phyloP scores from a whole-genome alignment of 2,888 invertebrate species.

The Cheilosia grossa region DNA sequence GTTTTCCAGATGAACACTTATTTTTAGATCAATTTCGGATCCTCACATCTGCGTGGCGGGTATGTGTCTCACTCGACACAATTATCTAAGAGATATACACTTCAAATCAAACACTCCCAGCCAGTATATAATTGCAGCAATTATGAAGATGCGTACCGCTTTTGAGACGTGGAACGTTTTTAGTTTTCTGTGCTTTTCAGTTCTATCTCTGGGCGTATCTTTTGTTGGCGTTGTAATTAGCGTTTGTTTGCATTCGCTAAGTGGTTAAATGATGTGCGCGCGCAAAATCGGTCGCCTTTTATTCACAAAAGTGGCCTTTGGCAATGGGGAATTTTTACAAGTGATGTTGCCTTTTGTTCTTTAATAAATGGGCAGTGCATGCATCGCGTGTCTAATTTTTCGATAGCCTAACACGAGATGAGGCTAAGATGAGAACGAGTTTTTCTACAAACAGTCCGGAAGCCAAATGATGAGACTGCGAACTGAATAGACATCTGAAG shows the following conservation, averaged over 20 bases:
- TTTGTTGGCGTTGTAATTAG: conserved; percentile 68
- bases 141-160: conserved; percentile 27
- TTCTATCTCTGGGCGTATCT: conserved; percentile 9
- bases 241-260: conserved; percentile 63
- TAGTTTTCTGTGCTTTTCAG: too few species aligned
- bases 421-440: too few species aligned
- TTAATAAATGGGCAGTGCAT: neutral
- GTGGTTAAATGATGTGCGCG: conserved; percentile 62
- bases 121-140: conserved; percentile 28
- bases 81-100: neutral
- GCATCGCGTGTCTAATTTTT: too few species aligned
- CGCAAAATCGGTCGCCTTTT: conserved; percentile 46
- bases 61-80: neutral
- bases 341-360: neutral
- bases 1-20: conserved; percentile 1
- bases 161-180: neutral
- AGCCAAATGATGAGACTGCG: too few species aligned
- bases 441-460: too few species aligned
- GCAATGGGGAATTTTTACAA: neutral
- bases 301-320: conserved; percentile 14
- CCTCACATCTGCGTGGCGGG: neutral
- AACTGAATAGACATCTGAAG: too few species aligned
- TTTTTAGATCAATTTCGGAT: conserved; percentile 6
- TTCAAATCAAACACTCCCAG: conserved; percentile 9
- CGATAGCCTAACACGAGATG: too few species aligned